Evolutionary conservation across 2,113 vertebrate species (phyloP).

Genomic region (Heptranchias perlo): DNA sequence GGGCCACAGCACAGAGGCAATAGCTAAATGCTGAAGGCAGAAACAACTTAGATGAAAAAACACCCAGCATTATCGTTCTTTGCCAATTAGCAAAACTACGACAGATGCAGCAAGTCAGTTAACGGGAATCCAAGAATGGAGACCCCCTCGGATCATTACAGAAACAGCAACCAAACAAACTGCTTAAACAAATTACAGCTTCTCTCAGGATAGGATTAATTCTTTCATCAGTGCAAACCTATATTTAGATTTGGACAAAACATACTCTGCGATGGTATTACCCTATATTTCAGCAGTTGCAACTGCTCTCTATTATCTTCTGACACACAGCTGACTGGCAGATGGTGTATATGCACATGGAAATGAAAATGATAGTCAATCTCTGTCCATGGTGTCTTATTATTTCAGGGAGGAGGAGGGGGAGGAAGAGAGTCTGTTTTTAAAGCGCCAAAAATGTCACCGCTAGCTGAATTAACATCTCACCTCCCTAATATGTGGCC

Average conservation of each 20-base stretch:
- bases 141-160: neutral
- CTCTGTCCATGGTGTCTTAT: neutral
- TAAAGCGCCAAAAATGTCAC: neutral
- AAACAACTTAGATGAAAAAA: neutral
- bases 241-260: neutral
- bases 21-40: neutral
- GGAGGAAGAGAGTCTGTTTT: too few species aligned
- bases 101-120: neutral
- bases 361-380: neutral
- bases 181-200: neutral
- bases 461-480: neutral
- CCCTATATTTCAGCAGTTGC: neutral
- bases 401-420: neutral
- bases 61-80: neutral
- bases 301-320: slow-evolving; percentile 14
- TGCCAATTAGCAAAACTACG: neutral
- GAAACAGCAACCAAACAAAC: neutral
- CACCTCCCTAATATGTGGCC: neutral
- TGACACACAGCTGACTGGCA: neutral
- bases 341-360: neutral
- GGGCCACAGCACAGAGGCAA: neutral
- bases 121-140: neutral
- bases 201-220: neutral
- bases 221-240: neutral
- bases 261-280: neutral